A percentile compares a stretch with the other conserved stretches of the same genome.
Conservation (phyloP, 2,888 invertebrate species). For the Tribolium freemani region DNA sequence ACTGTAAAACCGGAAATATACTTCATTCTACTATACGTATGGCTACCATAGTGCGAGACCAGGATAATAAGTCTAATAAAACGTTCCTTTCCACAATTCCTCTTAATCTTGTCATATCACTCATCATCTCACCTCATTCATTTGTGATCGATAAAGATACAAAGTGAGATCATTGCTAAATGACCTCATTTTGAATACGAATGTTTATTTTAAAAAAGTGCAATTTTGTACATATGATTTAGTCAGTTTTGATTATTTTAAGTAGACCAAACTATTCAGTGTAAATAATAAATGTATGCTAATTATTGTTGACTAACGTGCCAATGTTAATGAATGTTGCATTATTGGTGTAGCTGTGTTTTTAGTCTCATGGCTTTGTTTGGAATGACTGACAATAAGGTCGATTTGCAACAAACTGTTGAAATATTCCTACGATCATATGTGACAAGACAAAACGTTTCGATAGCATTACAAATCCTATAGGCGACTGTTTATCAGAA, state of each 20-base stretch:
- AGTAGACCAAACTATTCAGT: constrained; percentile 11
- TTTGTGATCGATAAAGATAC: constrained; percentile 21
- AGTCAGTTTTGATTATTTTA: constrained; percentile 8
- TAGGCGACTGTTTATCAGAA: constrained; percentile 15
- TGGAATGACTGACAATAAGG: constrained; percentile 34
- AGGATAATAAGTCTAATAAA: neutral
- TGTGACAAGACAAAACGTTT: neutral
- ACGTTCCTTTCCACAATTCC: constrained; percentile 16
- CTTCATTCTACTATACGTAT: constrained; percentile 43
- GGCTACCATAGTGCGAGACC: neutral
- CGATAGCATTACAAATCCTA: constrained; percentile 8
- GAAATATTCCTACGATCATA: neutral
- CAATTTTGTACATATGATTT: constrained; percentile 37
- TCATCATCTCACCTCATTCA: constrained; percentile 25
- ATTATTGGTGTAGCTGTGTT: constrained; percentile 33
- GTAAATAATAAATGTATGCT: constrained; percentile 34
- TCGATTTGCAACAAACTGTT: neutral
- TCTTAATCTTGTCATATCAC: constrained; percentile 29
- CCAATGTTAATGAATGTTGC: constrained; percentile 41
- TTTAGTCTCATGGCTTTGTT: constrained; percentile 28
- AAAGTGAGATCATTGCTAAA: neutral
- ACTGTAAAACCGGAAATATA: constrained; percentile 36
- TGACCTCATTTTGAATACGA: neutral
- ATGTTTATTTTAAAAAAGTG: constrained; percentile 26
- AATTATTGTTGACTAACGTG: constrained; percentile 35